These are phyloP conservation scores for Drosophila leontia DNA, from an alignment of 1,140 invertebrate species.

Conservation along the genomic window DNA sequence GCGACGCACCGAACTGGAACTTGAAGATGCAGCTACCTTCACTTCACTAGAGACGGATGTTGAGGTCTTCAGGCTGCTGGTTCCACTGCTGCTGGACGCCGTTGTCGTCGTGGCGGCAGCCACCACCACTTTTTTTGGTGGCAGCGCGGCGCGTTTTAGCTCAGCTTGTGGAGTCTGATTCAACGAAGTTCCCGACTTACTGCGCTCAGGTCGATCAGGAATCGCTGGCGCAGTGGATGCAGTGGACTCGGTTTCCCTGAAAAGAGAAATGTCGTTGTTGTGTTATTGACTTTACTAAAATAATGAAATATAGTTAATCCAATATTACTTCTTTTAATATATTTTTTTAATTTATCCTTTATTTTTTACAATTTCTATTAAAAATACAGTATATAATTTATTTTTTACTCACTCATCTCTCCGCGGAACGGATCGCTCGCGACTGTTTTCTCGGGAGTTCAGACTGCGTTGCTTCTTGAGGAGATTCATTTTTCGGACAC, in stretches of 20 bases:
- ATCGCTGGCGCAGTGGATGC: conserved; percentile 58
- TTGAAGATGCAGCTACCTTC: conserved; percentile 31
- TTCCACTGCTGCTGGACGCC: conserved; percentile 19
- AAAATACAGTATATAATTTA: background rate
- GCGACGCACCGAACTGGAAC: conserved; percentile 43
- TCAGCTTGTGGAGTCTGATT: conserved; percentile 52
- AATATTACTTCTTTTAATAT: background rate
- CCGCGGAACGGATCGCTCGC: conserved; percentile 83
- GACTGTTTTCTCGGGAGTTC: conserved; percentile 86
- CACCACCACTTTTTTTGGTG: conserved; percentile 69
- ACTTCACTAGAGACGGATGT: conserved; percentile 77
- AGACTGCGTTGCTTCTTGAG: conserved; percentile 86
- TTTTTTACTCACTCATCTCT: conserved; percentile 60
- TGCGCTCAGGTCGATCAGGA: conserved; percentile 79
- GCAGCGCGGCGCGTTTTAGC: conserved; percentile 65
- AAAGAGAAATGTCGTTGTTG: background rate
- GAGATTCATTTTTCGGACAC: conserved; percentile 88
- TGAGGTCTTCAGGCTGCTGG: conserved; percentile 58
- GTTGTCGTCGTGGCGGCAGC: conserved; percentile 35
- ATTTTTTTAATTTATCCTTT: too few species aligned
- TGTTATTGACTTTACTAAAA: background rate
- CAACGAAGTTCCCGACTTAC: conserved; percentile 62
- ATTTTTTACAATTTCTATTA: background rate
- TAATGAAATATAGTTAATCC: background rate
- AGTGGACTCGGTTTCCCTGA: conserved; percentile 59